Percentiles rank a stretch among this genome's conserved stretches.
phyloP scores from a whole-genome alignment of 2,113 vertebrate genomes.

The Clarias macrocephalus region DNA sequence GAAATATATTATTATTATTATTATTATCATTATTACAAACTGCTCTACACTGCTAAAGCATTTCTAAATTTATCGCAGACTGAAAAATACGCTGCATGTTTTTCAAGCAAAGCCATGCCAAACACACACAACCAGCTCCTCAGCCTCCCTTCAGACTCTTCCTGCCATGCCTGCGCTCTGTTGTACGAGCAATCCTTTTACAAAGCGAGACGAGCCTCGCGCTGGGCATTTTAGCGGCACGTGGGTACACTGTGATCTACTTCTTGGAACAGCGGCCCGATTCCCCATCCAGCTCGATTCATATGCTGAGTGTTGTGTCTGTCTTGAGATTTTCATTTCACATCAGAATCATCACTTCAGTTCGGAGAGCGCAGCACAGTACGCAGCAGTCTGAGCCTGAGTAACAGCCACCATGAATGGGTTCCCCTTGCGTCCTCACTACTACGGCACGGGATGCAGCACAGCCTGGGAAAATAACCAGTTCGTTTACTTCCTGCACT shows the following conservation, averaged over 20 bases:
- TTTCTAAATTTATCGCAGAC: background rate
- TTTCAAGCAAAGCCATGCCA: background rate
- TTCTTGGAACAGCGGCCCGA: background rate
- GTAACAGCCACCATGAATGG: slow-evolving; percentile 18
- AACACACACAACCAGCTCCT: background rate
- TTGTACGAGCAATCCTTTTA: background rate
- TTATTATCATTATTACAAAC: background rate
- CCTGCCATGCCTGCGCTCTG: background rate
- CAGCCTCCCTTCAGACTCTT: too few species aligned
- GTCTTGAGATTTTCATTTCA: slow-evolving; percentile 5
- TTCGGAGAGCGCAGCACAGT: background rate
- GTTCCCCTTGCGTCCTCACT: slow-evolving; percentile 17
- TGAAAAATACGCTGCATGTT: background rate
- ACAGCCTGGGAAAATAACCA: slow-evolving; percentile 16
- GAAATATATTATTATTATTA: background rate
- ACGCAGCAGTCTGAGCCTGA: background rate
- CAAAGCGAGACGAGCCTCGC: background rate
- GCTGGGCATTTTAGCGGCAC: background rate
- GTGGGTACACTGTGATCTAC: too few species aligned
- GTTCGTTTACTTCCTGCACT: background rate
- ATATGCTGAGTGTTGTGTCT: slow-evolving; percentile 24
- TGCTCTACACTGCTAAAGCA: too few species aligned
- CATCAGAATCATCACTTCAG: slow-evolving; percentile 31
- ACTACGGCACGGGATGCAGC: slow-evolving; percentile 1
- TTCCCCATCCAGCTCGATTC: slow-evolving; percentile 12